Percentiles rank a stretch among this genome's conserved stretches.
Evolutionary conservation across 2,888 invertebrate genomes (phyloP).

Genomic region (Ariolimax columbianus): DNA sequence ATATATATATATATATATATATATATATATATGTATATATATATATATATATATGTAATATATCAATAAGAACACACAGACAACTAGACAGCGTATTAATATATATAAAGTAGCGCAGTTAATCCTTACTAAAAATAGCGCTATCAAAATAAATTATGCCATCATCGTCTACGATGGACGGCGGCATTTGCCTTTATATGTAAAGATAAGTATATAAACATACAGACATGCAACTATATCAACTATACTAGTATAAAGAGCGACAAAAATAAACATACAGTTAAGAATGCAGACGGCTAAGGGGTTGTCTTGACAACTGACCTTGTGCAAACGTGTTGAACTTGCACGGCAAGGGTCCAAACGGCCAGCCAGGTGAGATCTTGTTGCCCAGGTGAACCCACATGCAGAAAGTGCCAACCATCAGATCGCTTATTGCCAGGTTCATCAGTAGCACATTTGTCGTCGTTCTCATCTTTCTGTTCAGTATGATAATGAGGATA

Average conservation of each 20-base stretch:
- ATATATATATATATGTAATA: too few species aligned
- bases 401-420: constrained; percentile 74
- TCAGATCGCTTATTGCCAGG: constrained; percentile 70
- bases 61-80: too few species aligned
- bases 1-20: too few species aligned
- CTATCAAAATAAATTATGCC: too few species aligned
- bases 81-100: too few species aligned
- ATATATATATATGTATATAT: too few species aligned
- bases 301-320: constrained; percentile 46
- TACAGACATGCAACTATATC: too few species aligned
- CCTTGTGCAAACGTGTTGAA: constrained; percentile 72
- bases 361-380: constrained; percentile 67
- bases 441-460: constrained; percentile 72
- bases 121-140: too few species aligned
- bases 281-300: neutral
- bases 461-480: constrained; percentile 66
- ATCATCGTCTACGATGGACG: too few species aligned
- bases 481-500: constrained; percentile 64
- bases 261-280: constrained; percentile 24
- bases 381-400: constrained; percentile 73
- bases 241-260: constrained; percentile 28
- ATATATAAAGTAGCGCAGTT: too few species aligned
- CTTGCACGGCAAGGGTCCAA: constrained; percentile 70
- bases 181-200: too few species aligned
- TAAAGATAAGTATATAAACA: too few species aligned